These are phyloP conservation scores for Tetranychus piercei DNA, from an alignment of 2,888 invertebrate species.

Conservation along the genomic window DNA sequence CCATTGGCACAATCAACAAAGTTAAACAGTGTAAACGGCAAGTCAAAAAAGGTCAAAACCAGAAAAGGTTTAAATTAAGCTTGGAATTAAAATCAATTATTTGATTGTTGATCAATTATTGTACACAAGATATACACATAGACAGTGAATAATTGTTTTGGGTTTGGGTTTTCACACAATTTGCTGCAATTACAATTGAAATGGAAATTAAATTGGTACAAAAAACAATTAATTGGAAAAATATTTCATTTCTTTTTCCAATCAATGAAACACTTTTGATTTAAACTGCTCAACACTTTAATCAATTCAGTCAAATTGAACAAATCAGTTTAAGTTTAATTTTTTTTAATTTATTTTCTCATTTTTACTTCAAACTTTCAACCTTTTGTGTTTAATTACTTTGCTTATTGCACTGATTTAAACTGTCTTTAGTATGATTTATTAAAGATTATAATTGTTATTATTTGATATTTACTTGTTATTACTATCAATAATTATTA, in stretches of 20 bases:
- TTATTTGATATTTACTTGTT: not conserved
- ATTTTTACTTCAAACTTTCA: not conserved
- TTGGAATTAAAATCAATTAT: too few relatives aligned
- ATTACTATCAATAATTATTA: not conserved
- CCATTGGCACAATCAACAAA: too few relatives aligned
- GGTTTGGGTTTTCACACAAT: too few relatives aligned
- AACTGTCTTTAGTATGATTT: not conserved
- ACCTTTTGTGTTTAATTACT: not conserved
- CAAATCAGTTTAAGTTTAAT: not conserved
- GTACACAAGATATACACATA: too few relatives aligned
- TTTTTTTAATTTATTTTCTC: not conserved
- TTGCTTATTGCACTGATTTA: not conserved
- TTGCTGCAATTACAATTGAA: too few relatives aligned
- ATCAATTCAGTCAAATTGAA: not conserved
- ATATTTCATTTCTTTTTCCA: not conserved
- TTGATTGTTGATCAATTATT: too few relatives aligned
- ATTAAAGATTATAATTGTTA: not conserved
- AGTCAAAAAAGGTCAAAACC: too few relatives aligned
- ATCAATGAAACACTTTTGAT: not conserved
- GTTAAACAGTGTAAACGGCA: too few relatives aligned
- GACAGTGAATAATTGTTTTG: too few relatives aligned
- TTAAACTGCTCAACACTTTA: not conserved
- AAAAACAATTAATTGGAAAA: too few relatives aligned
- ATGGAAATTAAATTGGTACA: too few relatives aligned
- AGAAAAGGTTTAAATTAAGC: too few relatives aligned